Conservation (phyloP, 1,140 invertebrate genomes). For the Drosophila pectinifera region DNA sequence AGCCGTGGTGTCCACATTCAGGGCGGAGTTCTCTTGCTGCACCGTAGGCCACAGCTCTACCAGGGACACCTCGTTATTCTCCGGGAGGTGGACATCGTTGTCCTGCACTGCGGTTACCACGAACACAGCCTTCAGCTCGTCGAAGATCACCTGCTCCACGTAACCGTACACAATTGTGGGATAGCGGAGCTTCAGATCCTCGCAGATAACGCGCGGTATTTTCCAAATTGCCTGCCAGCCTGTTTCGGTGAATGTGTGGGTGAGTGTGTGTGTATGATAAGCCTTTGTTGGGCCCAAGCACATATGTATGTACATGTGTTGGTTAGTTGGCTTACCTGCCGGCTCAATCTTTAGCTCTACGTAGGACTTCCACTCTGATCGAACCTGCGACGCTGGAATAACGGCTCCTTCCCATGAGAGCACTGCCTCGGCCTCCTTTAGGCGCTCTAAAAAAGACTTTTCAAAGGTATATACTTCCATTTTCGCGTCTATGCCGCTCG, state of each 20-base stretch:
- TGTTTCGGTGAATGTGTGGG: slow-evolving; percentile 6
- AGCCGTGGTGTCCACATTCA: slow-evolving; percentile 85
- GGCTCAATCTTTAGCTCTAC: slow-evolving; percentile 87
- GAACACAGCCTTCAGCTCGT: slow-evolving; percentile 86
- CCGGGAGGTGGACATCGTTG: slow-evolving; percentile 86
- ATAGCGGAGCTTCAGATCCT: slow-evolving; percentile 87
- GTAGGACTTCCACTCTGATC: slow-evolving; percentile 86
- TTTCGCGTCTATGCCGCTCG: slow-evolving; percentile 14
- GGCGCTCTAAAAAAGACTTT: slow-evolving; percentile 87
- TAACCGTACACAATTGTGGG: slow-evolving; percentile 87
- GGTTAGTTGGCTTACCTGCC: slow-evolving; percentile 55
- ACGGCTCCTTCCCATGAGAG: slow-evolving; percentile 84
- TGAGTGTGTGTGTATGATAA: slow-evolving; percentile 5
- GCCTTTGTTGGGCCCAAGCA: slow-evolving; percentile 7
- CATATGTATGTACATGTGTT: slow-evolving; percentile 20
- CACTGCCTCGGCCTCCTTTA: slow-evolving; percentile 86
- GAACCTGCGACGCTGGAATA: slow-evolving; percentile 86
- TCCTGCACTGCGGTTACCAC: slow-evolving; percentile 87
- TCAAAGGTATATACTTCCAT: slow-evolving; percentile 87
- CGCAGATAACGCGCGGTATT: slow-evolving; percentile 87
- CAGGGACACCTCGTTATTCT: slow-evolving; percentile 86
- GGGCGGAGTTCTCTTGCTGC: slow-evolving; percentile 86
- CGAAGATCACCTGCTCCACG: slow-evolving; percentile 86
- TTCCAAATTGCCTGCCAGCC: slow-evolving; percentile 89
- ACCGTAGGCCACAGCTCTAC: slow-evolving; percentile 87